Evolutionary conservation across 1,140 invertebrate species (phyloP).

Genomic region (Drosophila mayri): DNA sequence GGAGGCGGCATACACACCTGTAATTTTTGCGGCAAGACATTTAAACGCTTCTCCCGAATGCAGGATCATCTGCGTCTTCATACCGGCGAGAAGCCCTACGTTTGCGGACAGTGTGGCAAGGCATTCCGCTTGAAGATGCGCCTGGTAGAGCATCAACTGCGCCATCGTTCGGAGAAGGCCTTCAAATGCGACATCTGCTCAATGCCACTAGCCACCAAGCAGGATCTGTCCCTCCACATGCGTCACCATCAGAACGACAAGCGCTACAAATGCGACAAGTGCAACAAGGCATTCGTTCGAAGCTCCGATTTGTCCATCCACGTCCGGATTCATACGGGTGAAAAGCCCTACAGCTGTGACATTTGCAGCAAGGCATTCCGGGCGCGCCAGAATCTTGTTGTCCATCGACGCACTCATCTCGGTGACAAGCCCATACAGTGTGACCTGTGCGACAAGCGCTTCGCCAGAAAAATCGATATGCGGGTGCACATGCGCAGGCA

Average conservation of each 20-base stretch:
- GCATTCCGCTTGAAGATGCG: constrained; percentile 79
- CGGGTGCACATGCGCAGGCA: constrained; percentile 88
- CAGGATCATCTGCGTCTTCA: constrained; percentile 77
- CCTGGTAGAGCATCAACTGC: constrained; percentile 73
- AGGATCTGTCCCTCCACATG: constrained; percentile 74
- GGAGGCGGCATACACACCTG: constrained; percentile 55
- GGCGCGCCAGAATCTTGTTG: constrained; percentile 77
- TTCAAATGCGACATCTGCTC: constrained; percentile 75
- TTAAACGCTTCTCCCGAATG: constrained; percentile 71
- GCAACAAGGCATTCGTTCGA: constrained; percentile 86
- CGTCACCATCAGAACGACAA: constrained; percentile 91
- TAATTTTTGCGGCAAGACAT: constrained; percentile 70
- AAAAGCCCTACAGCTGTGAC: constrained; percentile 82
- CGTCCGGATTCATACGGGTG: constrained; percentile 74
- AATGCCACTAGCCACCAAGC: constrained; percentile 71
- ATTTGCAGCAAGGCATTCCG: constrained; percentile 76
- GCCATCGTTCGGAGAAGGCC: constrained; percentile 74
- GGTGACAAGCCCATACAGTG: constrained; percentile 86
- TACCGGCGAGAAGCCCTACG: constrained; percentile 77
- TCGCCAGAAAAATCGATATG: constrained; percentile 86
- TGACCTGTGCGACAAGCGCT: constrained; percentile 86
- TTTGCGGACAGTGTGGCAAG: constrained; percentile 69
- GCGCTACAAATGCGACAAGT: constrained; percentile 88
- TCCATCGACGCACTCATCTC: constrained; percentile 80
- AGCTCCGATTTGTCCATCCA: constrained; percentile 86